Evolutionary conservation across 2,888 invertebrate genomes (phyloP), one percentile per base, ranked within the genome.

Genomic region (Clostera curtula): DNA sequence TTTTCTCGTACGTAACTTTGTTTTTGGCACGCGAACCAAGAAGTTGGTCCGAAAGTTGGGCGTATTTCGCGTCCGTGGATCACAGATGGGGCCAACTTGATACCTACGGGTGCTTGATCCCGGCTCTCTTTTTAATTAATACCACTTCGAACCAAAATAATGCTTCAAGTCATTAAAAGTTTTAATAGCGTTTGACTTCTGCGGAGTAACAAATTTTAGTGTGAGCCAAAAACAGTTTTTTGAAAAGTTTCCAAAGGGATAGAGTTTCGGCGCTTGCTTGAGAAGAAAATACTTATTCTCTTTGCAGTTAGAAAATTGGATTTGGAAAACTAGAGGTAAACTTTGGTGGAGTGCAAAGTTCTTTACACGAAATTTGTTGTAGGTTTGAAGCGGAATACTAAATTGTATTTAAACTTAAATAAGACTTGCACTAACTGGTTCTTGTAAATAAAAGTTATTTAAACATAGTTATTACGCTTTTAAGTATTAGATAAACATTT

Each of bases 141-240:
- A 82, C 80, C 67, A 72, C 75, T 79, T 79, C 71, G 76, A 79
- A 58, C 68, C 60, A 59, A 74, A 79, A 82, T 80, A 79, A 82
- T 80, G 73, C 80, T 73, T 57, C 70, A 75, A 76, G 76, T 76
- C 79, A 79, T 82, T 82, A 79, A 79, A 82, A 82, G 56, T 82
- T 82, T 80, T 80, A 82, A 82, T 82, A 77, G 80, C 76, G 62
- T 79, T 75, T 74, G 76, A 75, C 70, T 75, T 67, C 51, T 60
- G 65, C 61, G 55, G 59, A 62, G 74, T 59, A 69, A 72, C 73
- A 74, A 69, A 74, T 71, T 76, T 72, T 57, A 62, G 67, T 49
- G 58, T 53, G 56, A 57, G 63, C 64, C 60, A 61, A 56, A 59
- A n/a, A n/a, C n/a, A 62, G 59, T 69, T 72, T 67, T 65, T 41